Base-by-base conservation (phyloP, 2,888 invertebrate genomes). In the Therioaphis trifolii region DNA sequence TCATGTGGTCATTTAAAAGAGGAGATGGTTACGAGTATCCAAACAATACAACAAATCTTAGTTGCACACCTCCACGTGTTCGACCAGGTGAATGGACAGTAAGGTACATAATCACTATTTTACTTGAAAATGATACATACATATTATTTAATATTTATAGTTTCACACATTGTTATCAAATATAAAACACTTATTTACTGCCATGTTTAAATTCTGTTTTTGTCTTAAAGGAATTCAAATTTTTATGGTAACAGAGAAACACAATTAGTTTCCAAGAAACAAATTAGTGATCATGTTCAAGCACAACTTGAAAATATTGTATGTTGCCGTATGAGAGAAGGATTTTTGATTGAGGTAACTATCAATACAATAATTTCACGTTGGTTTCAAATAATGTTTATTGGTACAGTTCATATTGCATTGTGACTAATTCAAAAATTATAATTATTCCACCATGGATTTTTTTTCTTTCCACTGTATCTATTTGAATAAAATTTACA, bases 301-400 rank as follows among this genome's bases (percentile, higher is more conserved):
- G 90, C 93, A 85, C 90, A 91, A 78, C 89, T 94, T 85, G 90
- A 91, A 86, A 91, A 92, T 87, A 89, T 95, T 74, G 88, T 95
- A 84, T 93, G 93, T 76, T 92, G 94, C 86, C 89, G 95, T 85
- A 90, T 95, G 85, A 89, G 94, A 66, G 95, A 95, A 89, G 95
- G 95, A 46, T 95, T 93, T 88, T 91, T 92, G 61, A 90, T 94
- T 85, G 92, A 91, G 87, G 91, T 91, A 89, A 88, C 87, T 86
- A 11, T n/a, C n/a, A n/a, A n/a, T n/a, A n/a, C n/a, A n/a, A n/a
- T n/a, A n/a, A n/a, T n/a, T n/a, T n/a, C n/a, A n/a, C n/a, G n/a
- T n/a, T n/a, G n/a, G n/a, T n/a, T n/a, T n/a, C n/a, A n/a, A n/a
- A n/a, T n/a, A n/a, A n/a, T n/a, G n/a, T n/a, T n/a, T n/a, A n/a